Evolutionary conservation across 2,888 invertebrate species (phyloP).

Genomic region (Acheta domesticus): DNA sequence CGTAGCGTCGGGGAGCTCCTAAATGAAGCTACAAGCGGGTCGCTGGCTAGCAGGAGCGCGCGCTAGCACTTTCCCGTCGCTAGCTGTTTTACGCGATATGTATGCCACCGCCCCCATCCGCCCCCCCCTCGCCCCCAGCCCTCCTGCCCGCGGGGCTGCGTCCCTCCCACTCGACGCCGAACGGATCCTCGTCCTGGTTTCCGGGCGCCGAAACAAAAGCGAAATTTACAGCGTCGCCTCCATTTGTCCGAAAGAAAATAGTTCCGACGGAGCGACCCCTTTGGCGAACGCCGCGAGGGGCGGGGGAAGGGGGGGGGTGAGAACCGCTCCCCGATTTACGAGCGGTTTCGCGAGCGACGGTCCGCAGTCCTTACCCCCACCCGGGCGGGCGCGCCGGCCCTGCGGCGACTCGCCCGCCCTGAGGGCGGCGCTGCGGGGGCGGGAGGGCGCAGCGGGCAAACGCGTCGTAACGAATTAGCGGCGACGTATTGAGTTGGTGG

Average conservation of each 20-base stretch:
- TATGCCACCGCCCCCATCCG: background rate
- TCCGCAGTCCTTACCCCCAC: background rate
- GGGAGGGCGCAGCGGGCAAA: too few relatives aligned
- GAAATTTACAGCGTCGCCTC: slow-evolving; percentile 18
- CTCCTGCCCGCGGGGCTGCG: background rate
- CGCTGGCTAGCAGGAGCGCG: too few relatives aligned
- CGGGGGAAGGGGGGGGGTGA: background rate
- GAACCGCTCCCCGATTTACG: background rate
- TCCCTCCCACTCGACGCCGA: background rate
- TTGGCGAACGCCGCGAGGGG: too few relatives aligned
- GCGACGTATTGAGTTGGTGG: too few relatives aligned
- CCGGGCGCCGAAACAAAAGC: background rate
- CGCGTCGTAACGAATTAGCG: too few relatives aligned
- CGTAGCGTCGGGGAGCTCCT: too few relatives aligned
- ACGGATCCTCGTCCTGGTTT: background rate
- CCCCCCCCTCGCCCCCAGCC: background rate
- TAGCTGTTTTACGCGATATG: too few relatives aligned
- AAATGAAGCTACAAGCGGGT: too few relatives aligned
- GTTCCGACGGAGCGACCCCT: background rate
- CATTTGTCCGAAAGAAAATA: slow-evolving; percentile 18
- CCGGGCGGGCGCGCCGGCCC: too few relatives aligned
- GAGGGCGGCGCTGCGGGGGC: too few relatives aligned
- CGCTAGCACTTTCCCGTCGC: too few relatives aligned
- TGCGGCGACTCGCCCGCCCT: background rate
- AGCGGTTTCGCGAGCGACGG: background rate